Percentiles rank a stretch among this genome's conserved stretches.
phyloP scores from a whole-genome alignment of 2,113 vertebrate genomes.

The Myodes glareolus region DNA sequence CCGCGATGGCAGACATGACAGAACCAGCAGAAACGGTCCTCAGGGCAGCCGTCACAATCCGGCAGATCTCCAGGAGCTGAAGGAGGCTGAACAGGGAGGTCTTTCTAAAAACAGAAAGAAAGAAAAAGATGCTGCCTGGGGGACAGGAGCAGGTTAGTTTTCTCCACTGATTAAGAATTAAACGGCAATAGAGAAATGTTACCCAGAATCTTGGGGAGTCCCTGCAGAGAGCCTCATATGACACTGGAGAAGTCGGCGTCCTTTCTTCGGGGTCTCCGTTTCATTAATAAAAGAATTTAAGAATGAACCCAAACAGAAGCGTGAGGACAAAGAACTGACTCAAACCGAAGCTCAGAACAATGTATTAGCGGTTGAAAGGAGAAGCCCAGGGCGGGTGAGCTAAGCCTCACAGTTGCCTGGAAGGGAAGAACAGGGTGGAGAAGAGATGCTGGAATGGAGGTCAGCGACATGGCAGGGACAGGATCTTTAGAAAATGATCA shows the following conservation, averaged over 20 bases:
- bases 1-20: neutral
- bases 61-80: neutral
- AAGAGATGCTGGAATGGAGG: neutral
- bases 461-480: neutral
- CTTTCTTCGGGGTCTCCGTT: neutral
- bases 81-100: neutral
- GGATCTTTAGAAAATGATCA: neutral
- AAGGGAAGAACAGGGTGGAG: neutral
- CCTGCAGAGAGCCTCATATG: neutral
- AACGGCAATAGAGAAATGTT: neutral
- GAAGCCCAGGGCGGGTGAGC: neutral
- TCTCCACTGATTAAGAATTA: too few relatives aligned
- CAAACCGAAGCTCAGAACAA: neutral
- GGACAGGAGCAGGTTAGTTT: neutral
- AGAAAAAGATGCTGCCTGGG: neutral
- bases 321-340: neutral
- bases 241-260: neutral
- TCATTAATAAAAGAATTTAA: neutral
- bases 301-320: neutral
- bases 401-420: neutral
- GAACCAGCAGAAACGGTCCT: neutral
- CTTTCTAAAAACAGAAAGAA: neutral
- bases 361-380: neutral
- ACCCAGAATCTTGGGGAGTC: neutral
- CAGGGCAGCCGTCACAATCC: neutral